phyloP scores from a whole-genome alignment of 2,888 invertebrate species.

The Leptura quadrifasciata region DNA sequence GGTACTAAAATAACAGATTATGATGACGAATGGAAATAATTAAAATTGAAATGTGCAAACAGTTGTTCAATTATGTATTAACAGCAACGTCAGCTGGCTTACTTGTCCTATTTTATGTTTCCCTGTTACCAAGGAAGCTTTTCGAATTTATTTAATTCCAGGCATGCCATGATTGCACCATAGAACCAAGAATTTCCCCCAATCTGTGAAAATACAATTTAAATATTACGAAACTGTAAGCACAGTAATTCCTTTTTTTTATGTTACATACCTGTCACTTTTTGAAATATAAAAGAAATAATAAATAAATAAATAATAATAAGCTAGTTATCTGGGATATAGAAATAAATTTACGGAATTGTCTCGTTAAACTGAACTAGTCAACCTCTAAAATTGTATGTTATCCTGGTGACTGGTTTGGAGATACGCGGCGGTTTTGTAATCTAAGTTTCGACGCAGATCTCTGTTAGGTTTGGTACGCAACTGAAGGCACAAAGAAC shows the following conservation, averaged over 20 bases:
- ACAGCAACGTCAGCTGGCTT: background rate
- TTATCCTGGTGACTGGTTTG: background rate
- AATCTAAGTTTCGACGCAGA: background rate
- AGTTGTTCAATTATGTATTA: too few relatives aligned
- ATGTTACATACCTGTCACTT: background rate
- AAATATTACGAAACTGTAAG: background rate
- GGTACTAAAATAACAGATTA: too few relatives aligned
- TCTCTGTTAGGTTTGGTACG: background rate
- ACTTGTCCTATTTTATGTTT: background rate
- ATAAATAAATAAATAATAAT: background rate
- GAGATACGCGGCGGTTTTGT: constrained; percentile 7
- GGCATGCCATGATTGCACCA: background rate
- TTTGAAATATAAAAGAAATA: background rate
- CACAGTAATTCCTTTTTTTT: background rate
- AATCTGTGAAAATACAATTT: background rate
- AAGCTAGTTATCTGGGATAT: too few relatives aligned
- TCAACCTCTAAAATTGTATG: background rate
- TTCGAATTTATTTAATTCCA: constrained; percentile 7
- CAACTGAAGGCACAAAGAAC: background rate
- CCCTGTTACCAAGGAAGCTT: constrained; percentile 1
- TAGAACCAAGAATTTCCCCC: constrained; percentile 7
- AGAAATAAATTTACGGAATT: too few relatives aligned
- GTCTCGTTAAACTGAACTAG: background rate
- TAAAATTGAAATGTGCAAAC: too few relatives aligned
- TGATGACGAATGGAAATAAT: too few relatives aligned